Evolutionary conservation across 2,797 vertebrate genomes (phyloP).

Genomic region (Etheostoma nigrum): DNA sequence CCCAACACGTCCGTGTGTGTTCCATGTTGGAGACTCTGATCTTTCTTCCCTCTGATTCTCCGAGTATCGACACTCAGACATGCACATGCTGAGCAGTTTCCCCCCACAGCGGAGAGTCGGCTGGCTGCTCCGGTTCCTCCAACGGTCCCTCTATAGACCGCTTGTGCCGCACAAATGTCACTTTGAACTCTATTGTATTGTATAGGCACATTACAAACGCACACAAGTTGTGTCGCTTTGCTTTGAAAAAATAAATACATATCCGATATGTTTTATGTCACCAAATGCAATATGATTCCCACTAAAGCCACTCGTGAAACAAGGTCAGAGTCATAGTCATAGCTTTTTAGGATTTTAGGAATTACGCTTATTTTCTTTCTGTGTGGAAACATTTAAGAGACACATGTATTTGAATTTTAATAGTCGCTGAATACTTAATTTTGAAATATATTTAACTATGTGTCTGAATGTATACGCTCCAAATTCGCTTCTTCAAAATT

Average conservation of each 20-base stretch:
- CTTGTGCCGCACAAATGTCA: constrained; percentile 37
- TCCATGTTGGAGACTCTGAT: constrained; percentile 59
- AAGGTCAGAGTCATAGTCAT: neutral
- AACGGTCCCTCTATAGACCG: neutral
- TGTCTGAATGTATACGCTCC: no score
- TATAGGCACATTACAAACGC: neutral
- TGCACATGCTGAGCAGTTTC: constrained; percentile 77
- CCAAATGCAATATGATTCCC: neutral
- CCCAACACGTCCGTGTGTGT: constrained; percentile 37
- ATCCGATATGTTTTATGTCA: neutral
- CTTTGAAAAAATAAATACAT: neutral
- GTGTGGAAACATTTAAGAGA: no score
- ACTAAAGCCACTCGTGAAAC: neutral
- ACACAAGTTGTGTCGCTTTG: neutral
- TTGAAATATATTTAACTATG: no score
- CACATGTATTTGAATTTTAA: no score
- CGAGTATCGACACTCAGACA: constrained; percentile 55
- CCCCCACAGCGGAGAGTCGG: constrained; percentile 62
- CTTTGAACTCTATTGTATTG: constrained; percentile 9
- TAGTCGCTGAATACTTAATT: no score
- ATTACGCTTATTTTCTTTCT: neutral
- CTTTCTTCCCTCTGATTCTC: constrained; percentile 46
- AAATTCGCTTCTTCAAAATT: no score
- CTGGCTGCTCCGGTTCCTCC: constrained; percentile 61
- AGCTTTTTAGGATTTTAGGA: neutral